Evolutionary conservation across 1,140 invertebrate species (phyloP).

Genomic region (Littorina saxatilis): DNA sequence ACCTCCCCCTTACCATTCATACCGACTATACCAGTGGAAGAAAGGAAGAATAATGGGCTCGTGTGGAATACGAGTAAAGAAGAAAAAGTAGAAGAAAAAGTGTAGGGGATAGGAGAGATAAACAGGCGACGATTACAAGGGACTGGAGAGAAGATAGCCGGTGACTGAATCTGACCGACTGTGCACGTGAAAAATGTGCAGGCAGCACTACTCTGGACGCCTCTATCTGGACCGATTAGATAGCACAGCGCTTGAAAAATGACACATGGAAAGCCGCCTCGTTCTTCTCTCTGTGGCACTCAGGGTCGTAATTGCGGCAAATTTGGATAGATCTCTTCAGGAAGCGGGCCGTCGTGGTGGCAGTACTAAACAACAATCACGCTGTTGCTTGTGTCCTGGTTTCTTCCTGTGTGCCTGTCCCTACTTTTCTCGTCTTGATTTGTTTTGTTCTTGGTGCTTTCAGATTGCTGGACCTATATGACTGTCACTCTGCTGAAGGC

Average conservation of each 20-base stretch:
- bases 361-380: not conserved
- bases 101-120: not conserved
- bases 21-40: no score
- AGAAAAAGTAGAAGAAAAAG: not conserved
- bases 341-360: not conserved
- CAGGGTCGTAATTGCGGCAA: conserved; percentile 18
- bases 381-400: not conserved
- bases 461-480: no score
- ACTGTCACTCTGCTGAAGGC: no score
- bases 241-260: conserved; percentile 19
- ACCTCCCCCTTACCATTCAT: no score
- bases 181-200: not conserved
- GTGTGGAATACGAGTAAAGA: not conserved
- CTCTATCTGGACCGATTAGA: conserved; percentile 16
- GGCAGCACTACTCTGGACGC: not conserved
- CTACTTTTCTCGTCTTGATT: not conserved
- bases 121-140: not conserved
- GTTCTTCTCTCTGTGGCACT: not conserved
- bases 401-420: not conserved
- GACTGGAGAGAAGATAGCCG: conserved; percentile 2
- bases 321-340: conserved; percentile 22
- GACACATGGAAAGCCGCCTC: not conserved
- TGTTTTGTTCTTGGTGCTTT: no score
- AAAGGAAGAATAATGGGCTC: not conserved
- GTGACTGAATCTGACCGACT: conserved; percentile 3